A percentile compares a stretch with the other conserved stretches of the same genome.
These are phyloP conservation scores for Tetragnatha versicolor DNA, from an alignment of 1,140 invertebrate species.

Conservation along the genomic window DNA sequence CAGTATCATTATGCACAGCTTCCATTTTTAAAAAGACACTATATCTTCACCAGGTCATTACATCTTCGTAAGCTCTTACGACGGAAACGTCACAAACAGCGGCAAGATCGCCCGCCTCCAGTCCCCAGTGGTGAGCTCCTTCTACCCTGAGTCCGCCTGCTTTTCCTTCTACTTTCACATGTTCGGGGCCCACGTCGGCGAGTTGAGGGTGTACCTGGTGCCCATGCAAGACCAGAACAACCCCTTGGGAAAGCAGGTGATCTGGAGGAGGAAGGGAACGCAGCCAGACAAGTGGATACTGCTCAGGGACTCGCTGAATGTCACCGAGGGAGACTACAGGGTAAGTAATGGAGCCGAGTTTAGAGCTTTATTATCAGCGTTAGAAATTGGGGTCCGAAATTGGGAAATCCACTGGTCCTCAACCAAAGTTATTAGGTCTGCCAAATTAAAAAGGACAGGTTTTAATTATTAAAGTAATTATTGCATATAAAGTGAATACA, in stretches of 20 bases:
- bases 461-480: too few species aligned
- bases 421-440: too few species aligned
- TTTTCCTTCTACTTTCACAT: constrained; percentile 54
- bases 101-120: constrained; percentile 1
- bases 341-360: constrained; percentile 31
- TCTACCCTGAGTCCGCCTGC: constrained; percentile 9
- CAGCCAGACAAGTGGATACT: constrained; percentile 51
- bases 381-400: too few species aligned
- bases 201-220: constrained; percentile 19
- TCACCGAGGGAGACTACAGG: constrained; percentile 34
- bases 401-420: too few species aligned
- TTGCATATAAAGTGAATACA: too few species aligned
- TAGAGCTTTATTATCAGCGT: too few species aligned
- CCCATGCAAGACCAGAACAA: constrained; percentile 18
- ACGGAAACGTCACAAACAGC: neutral
- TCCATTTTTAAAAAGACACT: too few species aligned
- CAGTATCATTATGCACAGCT: neutral
- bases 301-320: constrained; percentile 16
- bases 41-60: constrained; percentile 38
- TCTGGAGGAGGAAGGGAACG: constrained; percentile 48
- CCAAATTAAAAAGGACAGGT: too few species aligned
- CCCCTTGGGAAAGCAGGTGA: neutral
- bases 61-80: constrained; percentile 39
- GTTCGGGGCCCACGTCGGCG: constrained; percentile 50
- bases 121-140: neutral